Conservation (phyloP, 2,797 vertebrate genomes). For the Pantherophis alleghaniensis region DNA sequence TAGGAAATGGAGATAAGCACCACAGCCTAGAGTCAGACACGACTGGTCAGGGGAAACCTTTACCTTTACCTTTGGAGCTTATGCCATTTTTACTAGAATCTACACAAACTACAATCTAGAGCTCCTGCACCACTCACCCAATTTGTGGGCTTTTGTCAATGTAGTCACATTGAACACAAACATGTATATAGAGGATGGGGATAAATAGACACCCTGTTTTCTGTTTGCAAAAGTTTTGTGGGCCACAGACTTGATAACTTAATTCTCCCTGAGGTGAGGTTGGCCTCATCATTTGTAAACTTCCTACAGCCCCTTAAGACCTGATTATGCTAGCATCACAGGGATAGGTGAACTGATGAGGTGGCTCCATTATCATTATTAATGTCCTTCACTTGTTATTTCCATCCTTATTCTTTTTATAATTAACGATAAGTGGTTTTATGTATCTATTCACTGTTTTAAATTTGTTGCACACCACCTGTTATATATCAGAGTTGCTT, state of each 20-base stretch:
- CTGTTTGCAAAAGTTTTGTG: background rate
- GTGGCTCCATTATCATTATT: background rate
- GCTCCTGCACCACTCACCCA: background rate
- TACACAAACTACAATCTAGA: background rate
- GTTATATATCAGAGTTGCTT: background rate
- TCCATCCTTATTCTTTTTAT: background rate
- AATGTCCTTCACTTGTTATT: background rate
- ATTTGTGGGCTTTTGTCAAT: background rate
- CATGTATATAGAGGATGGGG: background rate
- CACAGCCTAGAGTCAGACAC: background rate
- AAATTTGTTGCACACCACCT: background rate
- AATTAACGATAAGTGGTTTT: background rate
- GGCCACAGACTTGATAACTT: background rate
- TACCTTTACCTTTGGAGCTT: background rate
- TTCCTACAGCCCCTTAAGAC: background rate
- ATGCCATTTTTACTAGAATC: background rate
- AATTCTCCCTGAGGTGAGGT: background rate
- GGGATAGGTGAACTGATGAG: background rate
- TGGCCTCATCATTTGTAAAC: background rate
- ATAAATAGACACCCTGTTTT: background rate
- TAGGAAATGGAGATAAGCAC: background rate
- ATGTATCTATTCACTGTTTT: background rate
- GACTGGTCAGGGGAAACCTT: background rate
- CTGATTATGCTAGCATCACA: background rate
- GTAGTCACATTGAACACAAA: background rate